A percentile compares a stretch with the other conserved stretches of the same genome.
phyloP scores from a whole-genome alignment of 2,113 vertebrate genomes.

The Tamias sibiricus region DNA sequence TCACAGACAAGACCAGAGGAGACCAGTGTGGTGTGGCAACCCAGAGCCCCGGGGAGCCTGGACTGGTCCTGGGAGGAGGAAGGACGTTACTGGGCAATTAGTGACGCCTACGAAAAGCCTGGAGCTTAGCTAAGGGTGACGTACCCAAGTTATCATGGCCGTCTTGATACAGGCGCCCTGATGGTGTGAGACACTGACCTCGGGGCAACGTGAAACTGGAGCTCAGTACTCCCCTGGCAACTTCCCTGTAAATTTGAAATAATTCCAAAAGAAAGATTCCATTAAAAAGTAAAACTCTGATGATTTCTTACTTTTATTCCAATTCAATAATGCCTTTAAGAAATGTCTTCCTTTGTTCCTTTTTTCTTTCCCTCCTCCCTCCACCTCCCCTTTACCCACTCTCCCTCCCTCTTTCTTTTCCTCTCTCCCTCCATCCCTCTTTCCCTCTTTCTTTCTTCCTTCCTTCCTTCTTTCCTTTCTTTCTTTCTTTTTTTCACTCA shows the following conservation, averaged over 20 bases:
- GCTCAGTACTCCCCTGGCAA: neutral
- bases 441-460: no score
- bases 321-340: neutral
- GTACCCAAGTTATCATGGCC: neutral
- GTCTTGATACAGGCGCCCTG: neutral
- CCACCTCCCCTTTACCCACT: no score
- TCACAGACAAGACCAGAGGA: neutral
- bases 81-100: neutral
- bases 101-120: neutral
- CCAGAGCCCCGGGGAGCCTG: neutral
- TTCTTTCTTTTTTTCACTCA: neutral
- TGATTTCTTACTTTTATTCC: neutral
- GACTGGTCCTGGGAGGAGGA: neutral
- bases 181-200: neutral
- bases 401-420: no score
- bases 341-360: neutral
- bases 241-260: constrained; percentile 9
- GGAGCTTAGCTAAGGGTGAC: neutral
- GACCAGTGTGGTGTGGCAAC: neutral
- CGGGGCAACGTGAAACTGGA: neutral
- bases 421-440: no score
- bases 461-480: no score
- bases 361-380: no score
- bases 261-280: neutral
- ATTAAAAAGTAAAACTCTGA: neutral